phyloP scores from a whole-genome alignment of 2,113 vertebrate species.

The Glaucomys volans region DNA sequence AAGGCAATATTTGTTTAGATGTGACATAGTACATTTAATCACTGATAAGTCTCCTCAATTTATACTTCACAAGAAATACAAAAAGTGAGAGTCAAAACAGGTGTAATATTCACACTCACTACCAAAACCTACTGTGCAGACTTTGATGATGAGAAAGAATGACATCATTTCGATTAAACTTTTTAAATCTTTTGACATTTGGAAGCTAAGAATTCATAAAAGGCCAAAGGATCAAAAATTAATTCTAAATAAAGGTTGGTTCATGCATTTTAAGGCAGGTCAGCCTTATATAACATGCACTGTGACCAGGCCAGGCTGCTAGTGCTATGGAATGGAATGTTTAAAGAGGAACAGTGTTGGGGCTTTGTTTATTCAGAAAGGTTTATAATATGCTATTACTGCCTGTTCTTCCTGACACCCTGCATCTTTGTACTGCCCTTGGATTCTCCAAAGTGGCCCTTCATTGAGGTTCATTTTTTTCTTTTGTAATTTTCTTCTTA shows the following conservation, averaged over 20 bases:
- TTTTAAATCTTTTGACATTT: slow-evolving; percentile 76
- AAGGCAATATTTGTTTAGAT: slow-evolving; percentile 17
- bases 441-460: background rate
- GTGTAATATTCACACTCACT: background rate
- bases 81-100: background rate
- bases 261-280: slow-evolving; percentile 68
- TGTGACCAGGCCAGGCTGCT: background rate
- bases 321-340: background rate
- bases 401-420: background rate
- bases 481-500: background rate
- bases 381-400: background rate
- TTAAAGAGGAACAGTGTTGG: slow-evolving; percentile 5
- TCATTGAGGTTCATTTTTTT: background rate
- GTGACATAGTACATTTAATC: background rate
- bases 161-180: slow-evolving; percentile 58
- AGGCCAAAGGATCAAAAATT: slow-evolving; percentile 76
- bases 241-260: slow-evolving; percentile 78
- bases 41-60: background rate
- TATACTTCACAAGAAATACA: background rate
- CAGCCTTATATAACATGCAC: slow-evolving; percentile 22
- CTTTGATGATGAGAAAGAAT: slow-evolving; percentile 35
- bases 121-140: slow-evolving; percentile 11
- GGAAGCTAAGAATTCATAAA: slow-evolving; percentile 70
- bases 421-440: background rate
- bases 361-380: slow-evolving; percentile 10